Conservation (phyloP, 2,888 invertebrate genomes). For the Drosophila subquinaria region DNA sequence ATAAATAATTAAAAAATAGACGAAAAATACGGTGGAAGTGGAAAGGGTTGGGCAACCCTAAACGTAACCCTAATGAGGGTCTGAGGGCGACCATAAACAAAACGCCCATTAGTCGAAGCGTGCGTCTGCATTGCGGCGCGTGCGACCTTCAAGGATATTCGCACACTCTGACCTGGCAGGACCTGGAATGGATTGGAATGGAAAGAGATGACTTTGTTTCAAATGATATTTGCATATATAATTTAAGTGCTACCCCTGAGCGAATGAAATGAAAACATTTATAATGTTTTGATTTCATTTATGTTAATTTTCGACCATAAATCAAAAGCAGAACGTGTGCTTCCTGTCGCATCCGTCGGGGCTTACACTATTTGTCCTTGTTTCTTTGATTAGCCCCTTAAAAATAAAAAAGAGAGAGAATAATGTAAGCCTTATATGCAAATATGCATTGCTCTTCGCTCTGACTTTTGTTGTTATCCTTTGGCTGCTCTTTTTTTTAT, state of each 20-base stretch:
- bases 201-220: conserved; percentile 72
- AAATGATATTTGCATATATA: conserved; percentile 68
- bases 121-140: conserved; percentile 53
- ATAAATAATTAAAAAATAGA: conserved; percentile 72
- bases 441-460: conserved; percentile 28
- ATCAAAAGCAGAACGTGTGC: conserved; percentile 83
- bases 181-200: conserved; percentile 1
- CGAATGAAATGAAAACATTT: conserved; percentile 75
- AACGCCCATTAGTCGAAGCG: conserved; percentile 76
- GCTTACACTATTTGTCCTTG: conserved; percentile 60
- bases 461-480: conserved; percentile 64
- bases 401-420: conserved; percentile 3
- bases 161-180: conserved; percentile 40
- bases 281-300: conserved; percentile 83
- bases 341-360: conserved; percentile 75
- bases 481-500: conserved; percentile 19
- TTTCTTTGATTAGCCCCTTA: conserved; percentile 64
- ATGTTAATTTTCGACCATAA: conserved; percentile 81
- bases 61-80: conserved; percentile 69
- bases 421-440: conserved; percentile 41
- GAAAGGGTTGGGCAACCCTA: conserved; percentile 39
- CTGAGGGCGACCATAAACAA: conserved; percentile 73
- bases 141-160: conserved; percentile 79
- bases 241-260: conserved; percentile 48
- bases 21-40: conserved; percentile 21